These are phyloP conservation scores for Barypeithes pellucidus DNA, from an alignment of 2,888 invertebrate species.

Conservation along the genomic window DNA sequence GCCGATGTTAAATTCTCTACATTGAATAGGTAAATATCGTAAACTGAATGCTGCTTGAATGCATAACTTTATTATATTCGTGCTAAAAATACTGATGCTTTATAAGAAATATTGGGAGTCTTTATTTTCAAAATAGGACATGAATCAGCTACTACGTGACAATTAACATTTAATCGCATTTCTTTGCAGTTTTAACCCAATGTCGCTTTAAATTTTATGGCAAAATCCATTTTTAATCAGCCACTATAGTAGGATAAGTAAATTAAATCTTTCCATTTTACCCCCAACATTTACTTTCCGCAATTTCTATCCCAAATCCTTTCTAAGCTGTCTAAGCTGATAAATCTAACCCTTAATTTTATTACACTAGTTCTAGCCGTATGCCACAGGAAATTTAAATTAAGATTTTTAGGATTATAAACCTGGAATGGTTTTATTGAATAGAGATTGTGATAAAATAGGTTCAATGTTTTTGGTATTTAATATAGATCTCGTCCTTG, in stretches of 20 bases:
- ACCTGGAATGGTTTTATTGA: not conserved
- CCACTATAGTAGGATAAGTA: not conserved
- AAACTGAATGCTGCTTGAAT: too few relatives aligned
- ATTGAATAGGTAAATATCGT: slow-evolving; percentile 50
- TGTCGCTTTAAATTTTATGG: not conserved
- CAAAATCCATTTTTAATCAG: not conserved
- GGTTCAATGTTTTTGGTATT: too few relatives aligned
- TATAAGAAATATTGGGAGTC: too few relatives aligned
- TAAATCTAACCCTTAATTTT: slow-evolving; percentile 21
- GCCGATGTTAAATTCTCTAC: slow-evolving; percentile 73
- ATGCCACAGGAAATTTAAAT: not conserved
- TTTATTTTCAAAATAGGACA: too few relatives aligned
- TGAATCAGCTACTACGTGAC: too few relatives aligned
- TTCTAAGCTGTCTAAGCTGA: slow-evolving; percentile 15
- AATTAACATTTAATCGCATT: too few relatives aligned
- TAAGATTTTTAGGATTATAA: slow-evolving; percentile 1
- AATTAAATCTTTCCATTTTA: not conserved
- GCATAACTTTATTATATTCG: too few relatives aligned
- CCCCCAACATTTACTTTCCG: slow-evolving; percentile 5
- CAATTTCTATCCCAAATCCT: slow-evolving; percentile 14
- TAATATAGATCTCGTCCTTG: too few relatives aligned
- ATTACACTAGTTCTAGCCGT: not conserved
- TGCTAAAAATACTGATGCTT: too few relatives aligned
- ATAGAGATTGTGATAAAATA: not conserved
- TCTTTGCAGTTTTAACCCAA: too few relatives aligned